Evolutionary conservation across 2,113 vertebrate species (phyloP).

Genomic region (Narcine bancroftii): DNA sequence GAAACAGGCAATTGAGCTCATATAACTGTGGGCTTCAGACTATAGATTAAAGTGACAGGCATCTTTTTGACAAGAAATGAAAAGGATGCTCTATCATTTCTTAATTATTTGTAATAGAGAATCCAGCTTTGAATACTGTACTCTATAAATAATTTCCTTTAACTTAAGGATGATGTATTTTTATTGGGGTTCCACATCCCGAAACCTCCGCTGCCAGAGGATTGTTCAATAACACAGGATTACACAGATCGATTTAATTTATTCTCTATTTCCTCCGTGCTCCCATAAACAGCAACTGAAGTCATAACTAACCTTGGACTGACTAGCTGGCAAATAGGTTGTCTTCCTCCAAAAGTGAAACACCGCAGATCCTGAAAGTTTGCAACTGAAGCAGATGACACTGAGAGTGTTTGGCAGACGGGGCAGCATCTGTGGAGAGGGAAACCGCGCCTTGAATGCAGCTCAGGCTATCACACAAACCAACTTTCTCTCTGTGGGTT

Average conservation of each 20-base stretch:
- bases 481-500: too few relatives aligned
- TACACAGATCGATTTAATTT: neutral
- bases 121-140: neutral
- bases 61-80: slow-evolving; percentile 50
- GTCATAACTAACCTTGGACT: neutral
- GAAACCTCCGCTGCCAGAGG: neutral
- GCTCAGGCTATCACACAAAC: too few relatives aligned
- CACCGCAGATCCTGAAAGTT: too few relatives aligned
- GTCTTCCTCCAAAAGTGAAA: neutral
- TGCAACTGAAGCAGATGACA: too few relatives aligned
- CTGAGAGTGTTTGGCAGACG: too few relatives aligned
- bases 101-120: slow-evolving; percentile 42
- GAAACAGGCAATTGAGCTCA: slow-evolving; percentile 77
- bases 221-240: neutral
- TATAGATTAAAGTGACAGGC: slow-evolving; percentile 79
- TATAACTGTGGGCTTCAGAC: slow-evolving; percentile 62
- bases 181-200: neutral
- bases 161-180: slow-evolving; percentile 13
- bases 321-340: neutral
- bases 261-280: neutral
- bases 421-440: too few relatives aligned
- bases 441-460: too few relatives aligned
- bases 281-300: neutral
- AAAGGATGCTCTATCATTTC: slow-evolving; percentile 43
- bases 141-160: slow-evolving; percentile 9